phyloP scores from a whole-genome alignment of 2,888 invertebrate genomes.

The Tenodera sinensis region DNA sequence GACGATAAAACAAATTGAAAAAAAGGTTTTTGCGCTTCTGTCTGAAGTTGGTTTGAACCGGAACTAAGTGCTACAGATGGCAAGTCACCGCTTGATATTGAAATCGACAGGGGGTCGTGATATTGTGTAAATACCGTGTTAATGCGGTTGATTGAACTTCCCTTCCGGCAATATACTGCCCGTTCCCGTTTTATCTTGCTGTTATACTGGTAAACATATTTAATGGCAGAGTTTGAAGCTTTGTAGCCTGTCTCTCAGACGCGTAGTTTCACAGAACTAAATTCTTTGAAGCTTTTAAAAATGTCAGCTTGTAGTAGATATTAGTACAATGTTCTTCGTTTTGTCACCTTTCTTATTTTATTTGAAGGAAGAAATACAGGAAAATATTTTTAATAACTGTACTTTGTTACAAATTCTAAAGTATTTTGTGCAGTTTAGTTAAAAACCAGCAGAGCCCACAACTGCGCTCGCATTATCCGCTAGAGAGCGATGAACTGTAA shows the following conservation, averaged over 20 bases:
- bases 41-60: neutral
- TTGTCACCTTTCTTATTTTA: too few relatives aligned
- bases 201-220: neutral
- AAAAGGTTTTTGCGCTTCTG: neutral
- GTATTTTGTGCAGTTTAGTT: too few relatives aligned
- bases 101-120: neutral
- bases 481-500: too few relatives aligned
- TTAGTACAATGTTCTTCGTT: too few relatives aligned
- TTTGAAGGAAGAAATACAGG: too few relatives aligned
- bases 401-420: too few relatives aligned
- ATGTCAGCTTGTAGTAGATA: too few relatives aligned
- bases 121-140: neutral
- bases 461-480: too few relatives aligned
- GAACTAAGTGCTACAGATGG: neutral
- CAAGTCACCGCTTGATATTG: neutral
- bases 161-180: neutral
- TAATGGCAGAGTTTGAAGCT: neutral
- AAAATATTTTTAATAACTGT: too few relatives aligned
- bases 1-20: neutral
- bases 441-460: too few relatives aligned
- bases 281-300: too few relatives aligned
- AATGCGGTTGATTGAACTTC: neutral
- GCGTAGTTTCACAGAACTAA: too few relatives aligned
- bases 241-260: neutral
- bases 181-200: neutral